Evolutionary conservation across 2,113 vertebrate species (phyloP).

Genomic region (Neotoma lepida): DNA sequence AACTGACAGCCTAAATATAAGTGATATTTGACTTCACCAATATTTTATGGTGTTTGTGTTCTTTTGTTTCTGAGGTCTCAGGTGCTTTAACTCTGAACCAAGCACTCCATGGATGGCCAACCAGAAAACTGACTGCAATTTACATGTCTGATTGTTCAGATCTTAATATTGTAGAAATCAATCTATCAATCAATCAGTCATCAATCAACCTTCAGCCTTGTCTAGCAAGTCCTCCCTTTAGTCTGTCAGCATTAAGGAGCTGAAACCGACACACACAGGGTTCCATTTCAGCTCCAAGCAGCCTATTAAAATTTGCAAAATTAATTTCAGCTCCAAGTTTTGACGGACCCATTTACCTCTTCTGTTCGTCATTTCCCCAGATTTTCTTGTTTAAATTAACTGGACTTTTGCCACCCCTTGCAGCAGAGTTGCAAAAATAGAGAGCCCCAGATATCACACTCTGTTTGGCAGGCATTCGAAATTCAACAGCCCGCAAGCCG

Average conservation of each 20-base stretch:
- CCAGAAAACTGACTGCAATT: slow-evolving; percentile 7
- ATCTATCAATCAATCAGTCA: not conserved
- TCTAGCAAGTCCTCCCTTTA: not conserved
- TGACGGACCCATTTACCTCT: slow-evolving; percentile 74
- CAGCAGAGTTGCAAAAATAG: slow-evolving; percentile 59
- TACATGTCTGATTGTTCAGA: not conserved
- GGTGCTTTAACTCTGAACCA: slow-evolving; percentile 36
- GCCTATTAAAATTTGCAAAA: slow-evolving; percentile 59
- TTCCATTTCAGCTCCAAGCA: slow-evolving; percentile 64
- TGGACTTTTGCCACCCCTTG: slow-evolving; percentile 71
- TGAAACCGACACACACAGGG: slow-evolving; percentile 63
- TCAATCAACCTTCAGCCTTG: not conserved
- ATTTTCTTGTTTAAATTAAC: slow-evolving; percentile 78
- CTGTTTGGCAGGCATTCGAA: slow-evolving; percentile 59
- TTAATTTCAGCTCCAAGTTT: slow-evolving; percentile 64
- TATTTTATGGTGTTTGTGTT: not conserved
- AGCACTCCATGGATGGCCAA: not conserved
- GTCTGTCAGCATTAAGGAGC: slow-evolving; percentile 51
- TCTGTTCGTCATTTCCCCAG: slow-evolving; percentile 58
- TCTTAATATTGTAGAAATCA: not conserved
- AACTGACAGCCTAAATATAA: slow-evolving; percentile 49
- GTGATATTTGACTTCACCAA: not conserved
- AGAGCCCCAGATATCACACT: slow-evolving; percentile 73
- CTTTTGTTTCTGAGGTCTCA: not conserved
- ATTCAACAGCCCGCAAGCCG: slow-evolving; percentile 62